Conservation (phyloP, 2,888 invertebrate genomes). For the Tigriopus californicus region DNA sequence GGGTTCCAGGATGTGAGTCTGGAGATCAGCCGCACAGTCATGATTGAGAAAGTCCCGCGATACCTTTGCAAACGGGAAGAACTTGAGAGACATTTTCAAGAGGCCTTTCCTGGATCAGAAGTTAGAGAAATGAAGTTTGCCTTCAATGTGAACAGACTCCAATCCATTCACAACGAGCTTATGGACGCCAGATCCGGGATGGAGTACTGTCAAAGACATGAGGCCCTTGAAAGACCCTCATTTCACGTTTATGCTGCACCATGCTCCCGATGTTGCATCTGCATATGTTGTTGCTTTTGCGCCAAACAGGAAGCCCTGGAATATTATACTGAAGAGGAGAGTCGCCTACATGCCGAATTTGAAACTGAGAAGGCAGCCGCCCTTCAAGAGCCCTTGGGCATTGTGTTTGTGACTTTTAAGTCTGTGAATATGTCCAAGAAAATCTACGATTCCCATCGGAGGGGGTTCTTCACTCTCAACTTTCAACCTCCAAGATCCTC, state of each 20-base stretch:
- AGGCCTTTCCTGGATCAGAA: conserved; percentile 37
- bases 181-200: not conserved
- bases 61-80: conserved; percentile 41
- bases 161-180: conserved; percentile 22
- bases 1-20: conserved; percentile 29
- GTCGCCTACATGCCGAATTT: conserved; percentile 47
- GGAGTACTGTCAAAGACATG: conserved; percentile 37
- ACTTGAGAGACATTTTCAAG: conserved; percentile 45
- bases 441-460: conserved; percentile 19
- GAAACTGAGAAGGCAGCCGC: conserved; percentile 57
- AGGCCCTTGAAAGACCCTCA: conserved; percentile 21
- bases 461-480: conserved; percentile 25
- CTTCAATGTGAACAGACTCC: conserved; percentile 60
- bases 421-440: conserved; percentile 28
- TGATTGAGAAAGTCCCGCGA: conserved; percentile 67
- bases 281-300: not conserved
- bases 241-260: not conserved
- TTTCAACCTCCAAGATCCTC: conserved; percentile 32
- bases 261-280: not conserved
- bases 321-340: conserved; percentile 39
- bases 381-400: conserved; percentile 61
- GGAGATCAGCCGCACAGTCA: conserved; percentile 44
- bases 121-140: conserved; percentile 72
- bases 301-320: conserved; percentile 53
- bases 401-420: conserved; percentile 68